Conservation (phyloP, 2,888 invertebrate genomes). For the Schrankia costaestrigalis region DNA sequence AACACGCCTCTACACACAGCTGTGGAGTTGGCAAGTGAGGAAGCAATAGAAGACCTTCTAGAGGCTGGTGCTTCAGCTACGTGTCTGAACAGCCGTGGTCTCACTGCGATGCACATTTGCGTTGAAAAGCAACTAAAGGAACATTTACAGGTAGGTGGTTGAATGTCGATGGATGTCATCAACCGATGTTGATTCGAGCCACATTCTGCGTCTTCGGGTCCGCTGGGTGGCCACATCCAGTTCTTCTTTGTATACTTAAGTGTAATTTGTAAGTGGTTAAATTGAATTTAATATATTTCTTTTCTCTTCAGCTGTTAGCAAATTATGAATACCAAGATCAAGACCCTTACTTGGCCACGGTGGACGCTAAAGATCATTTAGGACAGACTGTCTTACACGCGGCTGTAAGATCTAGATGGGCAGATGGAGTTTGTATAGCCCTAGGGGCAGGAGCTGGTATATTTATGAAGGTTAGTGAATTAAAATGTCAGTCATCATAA, state of each 20-base stretch:
- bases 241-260: no score
- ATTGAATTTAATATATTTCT: no score
- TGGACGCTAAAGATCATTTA: constrained; percentile 19
- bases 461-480: constrained; percentile 37
- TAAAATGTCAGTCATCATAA: no score
- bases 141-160: constrained; percentile 25
- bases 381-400: constrained; percentile 57
- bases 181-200: no score
- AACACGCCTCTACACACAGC: constrained; percentile 32
- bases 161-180: constrained; percentile 14
- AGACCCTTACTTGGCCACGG: constrained; percentile 2
- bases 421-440: constrained; percentile 62
- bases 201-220: no score
- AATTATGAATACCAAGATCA: constrained; percentile 5
- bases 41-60: constrained; percentile 18
- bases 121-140: constrained; percentile 27
- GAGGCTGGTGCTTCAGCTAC: constrained; percentile 18
- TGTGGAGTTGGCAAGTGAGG: constrained; percentile 27
- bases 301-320: constrained; percentile 21
- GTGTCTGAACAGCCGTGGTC: constrained; percentile 20
- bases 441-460: constrained; percentile 69
- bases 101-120: constrained; percentile 34
- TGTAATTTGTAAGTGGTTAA: no score
- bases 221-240: no score
- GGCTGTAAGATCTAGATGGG: constrained; percentile 63